phyloP scores from a whole-genome alignment of 1,140 invertebrate species.

The Brachionus calyciflorus region DNA sequence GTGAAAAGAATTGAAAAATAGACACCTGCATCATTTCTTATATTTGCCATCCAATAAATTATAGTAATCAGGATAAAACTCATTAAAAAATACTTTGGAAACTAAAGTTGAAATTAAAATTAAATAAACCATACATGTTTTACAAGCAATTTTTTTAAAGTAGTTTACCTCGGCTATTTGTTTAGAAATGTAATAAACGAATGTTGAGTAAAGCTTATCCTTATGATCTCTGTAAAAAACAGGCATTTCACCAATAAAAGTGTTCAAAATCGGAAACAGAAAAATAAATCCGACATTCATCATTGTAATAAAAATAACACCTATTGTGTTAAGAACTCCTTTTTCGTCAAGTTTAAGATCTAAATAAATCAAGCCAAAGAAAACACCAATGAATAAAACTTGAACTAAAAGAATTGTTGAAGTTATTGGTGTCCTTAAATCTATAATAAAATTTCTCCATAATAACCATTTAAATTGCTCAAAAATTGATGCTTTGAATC shows the following conservation, averaged over 20 bases:
- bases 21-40: not conserved
- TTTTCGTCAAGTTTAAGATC: conserved; percentile 12
- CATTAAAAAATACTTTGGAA: conserved; percentile 23
- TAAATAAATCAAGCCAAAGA: conserved; percentile 46
- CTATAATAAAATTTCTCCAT: conserved; percentile 32
- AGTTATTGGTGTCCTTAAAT: conserved; percentile 27
- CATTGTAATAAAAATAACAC: conserved; percentile 57
- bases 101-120: conserved; percentile 50
- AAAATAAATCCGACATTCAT: conserved; percentile 72
- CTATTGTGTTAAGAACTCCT: conserved; percentile 34
- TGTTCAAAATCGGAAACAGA: conserved; percentile 56
- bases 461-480: conserved; percentile 44
- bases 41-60: conserved; percentile 44
- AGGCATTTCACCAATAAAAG: conserved; percentile 63
- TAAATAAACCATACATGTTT: not conserved
- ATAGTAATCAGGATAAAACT: conserved; percentile 28
- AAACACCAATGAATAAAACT: conserved; percentile 29
- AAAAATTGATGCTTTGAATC: conserved; percentile 22
- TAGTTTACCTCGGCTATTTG: not conserved
- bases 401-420: conserved; percentile 12
- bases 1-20: conserved; percentile 22
- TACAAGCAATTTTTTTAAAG: not conserved
- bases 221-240: conserved; percentile 75
- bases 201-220: conserved; percentile 71
- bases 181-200: conserved; percentile 68